Percentiles rank a stretch among this genome's conserved stretches.
Evolutionary conservation across 2,888 invertebrate species (phyloP).

Genomic region (Papilio elwesi): DNA sequence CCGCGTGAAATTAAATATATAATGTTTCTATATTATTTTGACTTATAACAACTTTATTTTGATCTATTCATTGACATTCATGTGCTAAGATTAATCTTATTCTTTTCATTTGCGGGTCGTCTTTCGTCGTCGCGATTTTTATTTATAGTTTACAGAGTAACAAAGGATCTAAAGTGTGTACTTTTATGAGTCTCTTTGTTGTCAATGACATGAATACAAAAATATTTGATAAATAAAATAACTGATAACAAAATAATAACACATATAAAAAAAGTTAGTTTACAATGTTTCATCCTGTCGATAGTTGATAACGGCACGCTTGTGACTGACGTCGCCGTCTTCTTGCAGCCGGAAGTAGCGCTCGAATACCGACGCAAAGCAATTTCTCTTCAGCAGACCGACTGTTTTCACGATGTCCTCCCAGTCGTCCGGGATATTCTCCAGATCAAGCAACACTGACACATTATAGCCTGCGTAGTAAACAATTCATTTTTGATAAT

Average conservation of each 20-base stretch:
- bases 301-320: slow-evolving; percentile 98
- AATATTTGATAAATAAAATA: background rate
- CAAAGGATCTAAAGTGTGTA: too few species aligned
- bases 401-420: slow-evolving; percentile 95
- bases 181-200: too few species aligned
- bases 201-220: too few species aligned
- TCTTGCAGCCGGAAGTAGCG: slow-evolving; percentile 99
- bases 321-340: slow-evolving; percentile 94
- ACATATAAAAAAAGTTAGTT: slow-evolving; percentile 56
- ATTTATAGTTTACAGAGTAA: too few species aligned
- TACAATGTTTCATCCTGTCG: slow-evolving; percentile 99
- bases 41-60: too few species aligned
- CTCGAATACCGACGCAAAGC: slow-evolving; percentile 99
- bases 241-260: background rate
- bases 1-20: too few species aligned
- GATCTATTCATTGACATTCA: too few species aligned
- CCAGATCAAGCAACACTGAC: slow-evolving; percentile 95
- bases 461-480: slow-evolving; percentile 93
- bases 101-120: too few species aligned
- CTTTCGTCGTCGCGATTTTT: too few species aligned
- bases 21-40: too few species aligned
- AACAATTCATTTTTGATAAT: background rate
- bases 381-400: slow-evolving; percentile 97
- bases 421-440: slow-evolving; percentile 95
- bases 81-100: too few species aligned